Evolutionary conservation across 2,888 invertebrate genomes (phyloP).

Genomic region (Quadriops clusia): DNA sequence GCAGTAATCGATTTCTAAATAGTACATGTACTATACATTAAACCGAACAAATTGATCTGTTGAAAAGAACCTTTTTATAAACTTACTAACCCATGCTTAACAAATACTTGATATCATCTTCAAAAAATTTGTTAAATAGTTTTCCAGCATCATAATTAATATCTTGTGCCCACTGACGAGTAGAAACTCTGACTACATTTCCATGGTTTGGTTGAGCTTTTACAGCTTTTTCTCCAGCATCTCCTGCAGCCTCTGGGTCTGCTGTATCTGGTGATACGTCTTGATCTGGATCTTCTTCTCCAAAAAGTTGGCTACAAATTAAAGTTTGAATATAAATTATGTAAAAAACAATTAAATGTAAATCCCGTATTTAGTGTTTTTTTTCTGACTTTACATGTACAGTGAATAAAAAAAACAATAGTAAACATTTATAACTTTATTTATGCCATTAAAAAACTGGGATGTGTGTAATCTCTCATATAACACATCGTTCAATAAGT

Average conservation of each 20-base stretch:
- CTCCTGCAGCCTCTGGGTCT: conserved; percentile 81
- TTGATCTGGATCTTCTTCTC: conserved; percentile 91
- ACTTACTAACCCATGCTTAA: conserved; percentile 58
- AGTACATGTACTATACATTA: no score
- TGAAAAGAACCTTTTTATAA: no score
- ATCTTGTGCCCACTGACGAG: conserved; percentile 80
- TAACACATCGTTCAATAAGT: no score
- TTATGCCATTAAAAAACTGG: conserved; percentile 1
- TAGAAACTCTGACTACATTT: conserved; percentile 51
- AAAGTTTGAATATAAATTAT: conserved; percentile 10
- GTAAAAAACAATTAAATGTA: background rate
- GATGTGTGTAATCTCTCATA: no score
- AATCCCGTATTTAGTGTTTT: no score
- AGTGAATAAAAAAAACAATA: conserved; percentile 6
- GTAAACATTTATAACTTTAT: conserved; percentile 3
- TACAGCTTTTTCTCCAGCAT: conserved; percentile 50
- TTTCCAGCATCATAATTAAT: conserved; percentile 71
- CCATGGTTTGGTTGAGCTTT: conserved; percentile 34
- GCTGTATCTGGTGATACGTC: conserved; percentile 96
- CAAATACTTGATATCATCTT: conserved; percentile 89
- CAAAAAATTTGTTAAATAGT: conserved; percentile 86
- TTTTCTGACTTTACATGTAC: no score
- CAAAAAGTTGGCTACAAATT: conserved; percentile 78
- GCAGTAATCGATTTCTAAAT: no score
- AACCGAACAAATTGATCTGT: no score